Evolutionary conservation across 1,140 invertebrate genomes (phyloP).

Genomic region (Atopsyche davidsoni): DNA sequence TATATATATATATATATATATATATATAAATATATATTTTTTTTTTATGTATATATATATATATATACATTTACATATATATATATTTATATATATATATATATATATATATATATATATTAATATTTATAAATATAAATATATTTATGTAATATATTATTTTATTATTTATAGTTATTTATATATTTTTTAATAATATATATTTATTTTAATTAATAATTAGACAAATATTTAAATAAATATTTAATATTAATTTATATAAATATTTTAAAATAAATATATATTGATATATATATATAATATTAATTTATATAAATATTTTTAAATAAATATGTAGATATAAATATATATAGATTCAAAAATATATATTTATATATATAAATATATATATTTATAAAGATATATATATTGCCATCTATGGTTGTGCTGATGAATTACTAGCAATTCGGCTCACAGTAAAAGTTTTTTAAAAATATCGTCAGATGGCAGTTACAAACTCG

Average conservation of each 20-base stretch:
- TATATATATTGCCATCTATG: too few species aligned
- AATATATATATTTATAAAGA: too few species aligned
- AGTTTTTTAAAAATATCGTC: background rate
- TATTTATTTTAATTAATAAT: background rate
- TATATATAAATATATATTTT: background rate
- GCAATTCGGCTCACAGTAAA: background rate
- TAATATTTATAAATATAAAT: background rate
- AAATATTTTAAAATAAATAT: background rate
- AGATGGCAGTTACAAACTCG: too few species aligned
- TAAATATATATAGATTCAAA: too few species aligned
- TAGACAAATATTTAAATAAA: background rate
- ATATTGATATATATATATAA: constrained; percentile 1
- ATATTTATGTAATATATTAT: background rate
- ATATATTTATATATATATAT: background rate
- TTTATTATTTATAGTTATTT: background rate
- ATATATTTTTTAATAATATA: background rate
- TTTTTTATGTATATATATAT: constrained; percentile 7
- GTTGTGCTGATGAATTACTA: background rate
- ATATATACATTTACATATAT: background rate
- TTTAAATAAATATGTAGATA: too few species aligned
- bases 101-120: background rate
- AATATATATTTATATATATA: too few species aligned
- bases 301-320: background rate
- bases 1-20: constrained; percentile 7
- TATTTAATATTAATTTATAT: background rate